These are phyloP conservation scores for Ganaspis brasiliensis DNA, from an alignment of 2,888 invertebrate species.

Conservation along the genomic window DNA sequence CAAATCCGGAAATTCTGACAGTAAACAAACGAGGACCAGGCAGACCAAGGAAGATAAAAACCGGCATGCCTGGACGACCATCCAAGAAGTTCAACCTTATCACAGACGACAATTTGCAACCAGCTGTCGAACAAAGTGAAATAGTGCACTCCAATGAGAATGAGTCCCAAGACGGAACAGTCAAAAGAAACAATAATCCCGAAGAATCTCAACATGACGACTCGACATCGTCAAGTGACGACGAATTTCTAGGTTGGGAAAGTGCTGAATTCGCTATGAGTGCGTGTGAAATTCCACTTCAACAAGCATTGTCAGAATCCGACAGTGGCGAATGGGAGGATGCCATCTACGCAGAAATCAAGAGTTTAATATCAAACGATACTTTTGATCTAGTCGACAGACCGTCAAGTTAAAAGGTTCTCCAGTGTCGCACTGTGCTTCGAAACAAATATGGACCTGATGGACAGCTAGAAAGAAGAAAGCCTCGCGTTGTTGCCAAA, in stretches of 20 bases:
- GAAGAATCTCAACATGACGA: not conserved
- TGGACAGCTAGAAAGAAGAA: constrained; percentile 53
- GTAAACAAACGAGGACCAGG: too few species aligned
- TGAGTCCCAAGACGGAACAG: not conserved
- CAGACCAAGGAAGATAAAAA: not conserved
- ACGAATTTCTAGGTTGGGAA: not conserved
- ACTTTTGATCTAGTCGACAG: constrained; percentile 52
- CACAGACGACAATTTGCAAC: too few species aligned
- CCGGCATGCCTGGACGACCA: constrained; percentile 26
- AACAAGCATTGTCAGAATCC: constrained; percentile 43
- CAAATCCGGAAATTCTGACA: too few species aligned
- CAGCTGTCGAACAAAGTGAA: too few species aligned
- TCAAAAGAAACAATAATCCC: not conserved
- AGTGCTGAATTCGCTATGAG: not conserved
- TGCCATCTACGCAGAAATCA: constrained; percentile 49
- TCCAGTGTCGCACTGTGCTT: constrained; percentile 48
- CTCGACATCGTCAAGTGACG: not conserved
- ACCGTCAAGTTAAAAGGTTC: constrained; percentile 44
- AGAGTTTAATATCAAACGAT: constrained; percentile 53
- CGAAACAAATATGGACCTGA: constrained; percentile 54
- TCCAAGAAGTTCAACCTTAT: not conserved
- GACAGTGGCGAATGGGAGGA: constrained; percentile 50
- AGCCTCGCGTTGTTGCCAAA: constrained; percentile 58
- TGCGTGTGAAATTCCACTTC: constrained; percentile 38
- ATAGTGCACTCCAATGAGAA: too few species aligned